Conservation (phyloP, 2,797 vertebrate species). For the Melanogrammus aeglefinus region DNA sequence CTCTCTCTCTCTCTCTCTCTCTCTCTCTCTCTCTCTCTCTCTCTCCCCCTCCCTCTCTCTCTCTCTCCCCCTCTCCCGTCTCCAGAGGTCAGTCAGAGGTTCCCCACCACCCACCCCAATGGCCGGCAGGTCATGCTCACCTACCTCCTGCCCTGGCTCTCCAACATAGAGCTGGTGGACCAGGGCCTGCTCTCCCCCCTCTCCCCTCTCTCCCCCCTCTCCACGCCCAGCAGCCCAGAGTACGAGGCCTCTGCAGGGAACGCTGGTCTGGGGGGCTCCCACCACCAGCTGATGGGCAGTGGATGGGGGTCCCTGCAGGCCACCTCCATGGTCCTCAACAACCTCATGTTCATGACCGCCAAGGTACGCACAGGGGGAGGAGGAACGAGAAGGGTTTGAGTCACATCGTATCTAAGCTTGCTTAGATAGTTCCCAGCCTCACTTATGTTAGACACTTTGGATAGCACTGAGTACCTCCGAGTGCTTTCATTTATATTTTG, state of each 20-base stretch:
- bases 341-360: constrained; percentile 99
- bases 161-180: constrained; percentile 93
- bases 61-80: neutral
- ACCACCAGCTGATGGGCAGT: constrained; percentile 81
- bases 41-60: constrained; percentile 8
- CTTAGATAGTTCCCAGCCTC: neutral
- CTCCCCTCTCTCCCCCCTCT: constrained; percentile 75
- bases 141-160: constrained; percentile 95
- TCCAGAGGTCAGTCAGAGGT: constrained; percentile 69
- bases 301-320: constrained; percentile 97
- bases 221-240: constrained; percentile 82
- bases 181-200: constrained; percentile 84
- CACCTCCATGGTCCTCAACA: constrained; percentile 94
- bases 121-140: constrained; percentile 86
- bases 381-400: neutral
- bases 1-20: neutral
- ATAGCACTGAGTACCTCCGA: neutral
- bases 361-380: constrained; percentile 75
- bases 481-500: neutral
- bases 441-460: neutral
- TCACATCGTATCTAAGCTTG: neutral
- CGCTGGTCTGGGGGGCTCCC: constrained; percentile 63
- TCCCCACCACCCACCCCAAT: constrained; percentile 86
- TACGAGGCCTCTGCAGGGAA: constrained; percentile 77
- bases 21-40: neutral